Percentiles rank a stretch among this genome's conserved stretches.
These are phyloP conservation scores for Petrophora chlorosata DNA, from an alignment of 2,888 invertebrate genomes.

Conservation along the genomic window DNA sequence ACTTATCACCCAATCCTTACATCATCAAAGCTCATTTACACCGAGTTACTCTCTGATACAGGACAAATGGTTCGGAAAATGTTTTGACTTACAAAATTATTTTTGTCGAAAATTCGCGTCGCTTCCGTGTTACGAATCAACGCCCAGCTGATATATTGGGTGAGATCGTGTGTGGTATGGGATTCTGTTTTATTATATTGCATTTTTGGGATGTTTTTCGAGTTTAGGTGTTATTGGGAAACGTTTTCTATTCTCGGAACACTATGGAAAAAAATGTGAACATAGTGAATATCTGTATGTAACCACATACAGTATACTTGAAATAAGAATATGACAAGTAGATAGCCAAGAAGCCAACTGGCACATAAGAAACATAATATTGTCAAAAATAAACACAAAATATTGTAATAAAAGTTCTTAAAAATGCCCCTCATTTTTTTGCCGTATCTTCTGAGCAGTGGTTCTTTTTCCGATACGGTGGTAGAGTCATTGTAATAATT, in stretches of 20 bases:
- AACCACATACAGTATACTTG: no score
- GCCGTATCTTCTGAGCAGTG: no score
- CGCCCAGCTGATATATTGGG: slow-evolving; percentile 66
- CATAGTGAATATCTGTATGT: neutral
- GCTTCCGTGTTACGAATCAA: slow-evolving; percentile 71
- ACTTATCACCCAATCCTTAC: slow-evolving; percentile 6
- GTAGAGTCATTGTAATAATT: no score
- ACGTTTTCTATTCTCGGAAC: slow-evolving; percentile 12
- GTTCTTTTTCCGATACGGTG: no score
- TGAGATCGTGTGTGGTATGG: slow-evolving; percentile 62
- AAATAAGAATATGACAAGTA: no score
- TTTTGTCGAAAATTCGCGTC: slow-evolving; percentile 56
- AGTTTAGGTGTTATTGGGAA: slow-evolving; percentile 34
- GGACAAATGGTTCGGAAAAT: slow-evolving; percentile 69
- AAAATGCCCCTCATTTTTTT: no score
- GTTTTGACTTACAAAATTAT: slow-evolving; percentile 64
- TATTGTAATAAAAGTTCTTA: no score
- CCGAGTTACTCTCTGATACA: slow-evolving; percentile 38
- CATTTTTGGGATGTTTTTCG: slow-evolving; percentile 29
- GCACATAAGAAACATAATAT: no score
- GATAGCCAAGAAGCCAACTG: no score
- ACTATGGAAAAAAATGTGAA: neutral
- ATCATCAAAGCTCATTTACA: slow-evolving; percentile 18
- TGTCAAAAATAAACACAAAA: no score
- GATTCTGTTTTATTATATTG: slow-evolving; percentile 51